These are phyloP conservation scores for Tipula lateralis DNA, from an alignment of 2,888 invertebrate species.

Conservation along the genomic window DNA sequence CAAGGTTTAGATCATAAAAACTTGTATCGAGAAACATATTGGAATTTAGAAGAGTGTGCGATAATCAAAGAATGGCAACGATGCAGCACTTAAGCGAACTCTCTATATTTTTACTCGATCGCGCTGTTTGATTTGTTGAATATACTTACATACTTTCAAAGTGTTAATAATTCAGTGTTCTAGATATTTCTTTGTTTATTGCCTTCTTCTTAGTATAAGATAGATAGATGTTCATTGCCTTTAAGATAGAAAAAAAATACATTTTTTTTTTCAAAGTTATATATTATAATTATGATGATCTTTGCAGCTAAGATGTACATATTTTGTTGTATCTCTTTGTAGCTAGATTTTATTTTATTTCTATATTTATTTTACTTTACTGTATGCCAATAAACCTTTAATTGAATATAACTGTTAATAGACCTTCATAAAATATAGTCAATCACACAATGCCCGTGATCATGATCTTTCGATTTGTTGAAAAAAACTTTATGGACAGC, in stretches of 20 bases:
- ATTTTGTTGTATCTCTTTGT: background rate
- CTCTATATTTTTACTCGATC: background rate
- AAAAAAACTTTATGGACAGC: too few relatives aligned
- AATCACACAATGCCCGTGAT: background rate
- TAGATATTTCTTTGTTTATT: slow-evolving; percentile 19
- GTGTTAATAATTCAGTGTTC: slow-evolving; percentile 11
- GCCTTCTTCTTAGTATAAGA: background rate
- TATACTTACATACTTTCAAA: background rate
- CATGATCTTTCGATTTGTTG: background rate
- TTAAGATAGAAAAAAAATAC: background rate
- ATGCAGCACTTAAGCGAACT: background rate
- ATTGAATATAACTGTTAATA: background rate
- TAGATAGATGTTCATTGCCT: background rate
- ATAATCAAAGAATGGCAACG: too few relatives aligned
- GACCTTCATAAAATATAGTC: background rate
- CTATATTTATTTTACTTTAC: background rate
- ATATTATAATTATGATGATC: slow-evolving; percentile 14
- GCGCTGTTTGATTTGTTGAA: background rate
- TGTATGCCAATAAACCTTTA: slow-evolving; percentile 28
- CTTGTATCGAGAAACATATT: background rate
- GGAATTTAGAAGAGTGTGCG: background rate
- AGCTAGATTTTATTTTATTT: background rate
- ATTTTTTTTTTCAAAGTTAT: background rate
- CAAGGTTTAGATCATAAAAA: background rate
- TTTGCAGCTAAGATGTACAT: background rate